Evolutionary conservation across 1,140 invertebrate genomes (phyloP).

Genomic region (Olivierus martensii): DNA sequence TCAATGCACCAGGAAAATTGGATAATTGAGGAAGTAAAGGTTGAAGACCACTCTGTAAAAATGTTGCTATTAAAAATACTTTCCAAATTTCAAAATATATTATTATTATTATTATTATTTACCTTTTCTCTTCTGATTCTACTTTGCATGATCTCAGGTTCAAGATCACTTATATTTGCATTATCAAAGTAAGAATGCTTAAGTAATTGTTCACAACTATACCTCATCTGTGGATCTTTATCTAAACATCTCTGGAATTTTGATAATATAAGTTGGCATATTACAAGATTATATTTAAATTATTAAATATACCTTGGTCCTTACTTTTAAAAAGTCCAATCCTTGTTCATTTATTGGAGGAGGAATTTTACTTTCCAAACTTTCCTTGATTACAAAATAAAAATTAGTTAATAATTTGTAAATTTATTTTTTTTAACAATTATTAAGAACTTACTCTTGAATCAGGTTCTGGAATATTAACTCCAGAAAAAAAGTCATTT

Average conservation of each 20-base stretch:
- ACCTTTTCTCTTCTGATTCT: constrained; percentile 16
- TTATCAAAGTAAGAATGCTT: constrained; percentile 65
- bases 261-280: neutral
- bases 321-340: constrained; percentile 50
- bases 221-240: constrained; percentile 79
- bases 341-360: constrained; percentile 47
- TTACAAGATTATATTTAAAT: too few species aligned
- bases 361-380: constrained; percentile 70
- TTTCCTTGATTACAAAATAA: constrained; percentile 31
- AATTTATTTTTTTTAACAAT: neutral
- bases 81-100: neutral
- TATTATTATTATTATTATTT: constrained; percentile 1
- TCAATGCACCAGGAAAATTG: constrained; percentile 5
- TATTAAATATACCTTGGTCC: too few species aligned
- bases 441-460: constrained; percentile 21
- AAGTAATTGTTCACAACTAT: constrained; percentile 76
- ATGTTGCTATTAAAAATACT: neutral
- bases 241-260: constrained; percentile 70
- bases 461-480: constrained; percentile 66
- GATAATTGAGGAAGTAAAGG: constrained; percentile 11
- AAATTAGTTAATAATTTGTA: neutral
- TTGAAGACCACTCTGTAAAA: constrained; percentile 6
- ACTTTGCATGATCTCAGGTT: constrained; percentile 8
- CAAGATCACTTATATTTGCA: constrained; percentile 17
- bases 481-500: constrained; percentile 84